Evolutionary conservation across 2,888 invertebrate species (phyloP), one percentile per base, ranked within the genome.

Genomic region (Tinea semifulvella): DNA sequence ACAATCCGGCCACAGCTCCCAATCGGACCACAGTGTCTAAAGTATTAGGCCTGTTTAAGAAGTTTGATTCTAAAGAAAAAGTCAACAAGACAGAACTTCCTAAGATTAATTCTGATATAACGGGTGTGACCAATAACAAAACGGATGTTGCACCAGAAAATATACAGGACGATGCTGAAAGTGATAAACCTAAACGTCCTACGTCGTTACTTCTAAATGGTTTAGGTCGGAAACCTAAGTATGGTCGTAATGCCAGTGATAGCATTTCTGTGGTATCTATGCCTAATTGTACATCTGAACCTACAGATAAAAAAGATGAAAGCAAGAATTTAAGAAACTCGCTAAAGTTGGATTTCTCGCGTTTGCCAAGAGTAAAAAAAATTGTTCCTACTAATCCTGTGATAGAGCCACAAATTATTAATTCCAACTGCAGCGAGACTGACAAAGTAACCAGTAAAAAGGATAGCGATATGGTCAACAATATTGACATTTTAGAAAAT

Each of bases 11-110:
- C 47, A 52, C 68, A 19, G 68, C 66, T 16, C 81, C 83, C 38
- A 85, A 84, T 38, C 85, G 85, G 56, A 88, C 86, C 28, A 87
- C 88, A 8, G 88, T 89, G 2, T 91, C 91, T 0, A 88, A 87
- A 60, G 91, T 93, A 36, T 68, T 93, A 46, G 91, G 91, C 1
- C 70, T 92, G 2, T 91, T 93, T 54, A 89, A 88, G 53, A 90
- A 88, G 65, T 86, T 85, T 63, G 86, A 90, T 65, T 83, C 88
- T 43, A 82, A 87, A 53, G 76, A 80, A 47, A 75, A 75, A 55
- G 47, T 43, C 44, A 47, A 60, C 10, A 79, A 74, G 56, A 61
- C 61, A 5, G 40, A 42, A 2, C 3, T 16, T 27, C 27, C 67
- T 44, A 68, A 71, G 38, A 53, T 60, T 42, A 59, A 52, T 46